Percentiles rank a stretch among this genome's conserved stretches.
Evolutionary conservation across 1,140 invertebrate species (phyloP).

Genomic region (Drosophila pseudoobscura): DNA sequence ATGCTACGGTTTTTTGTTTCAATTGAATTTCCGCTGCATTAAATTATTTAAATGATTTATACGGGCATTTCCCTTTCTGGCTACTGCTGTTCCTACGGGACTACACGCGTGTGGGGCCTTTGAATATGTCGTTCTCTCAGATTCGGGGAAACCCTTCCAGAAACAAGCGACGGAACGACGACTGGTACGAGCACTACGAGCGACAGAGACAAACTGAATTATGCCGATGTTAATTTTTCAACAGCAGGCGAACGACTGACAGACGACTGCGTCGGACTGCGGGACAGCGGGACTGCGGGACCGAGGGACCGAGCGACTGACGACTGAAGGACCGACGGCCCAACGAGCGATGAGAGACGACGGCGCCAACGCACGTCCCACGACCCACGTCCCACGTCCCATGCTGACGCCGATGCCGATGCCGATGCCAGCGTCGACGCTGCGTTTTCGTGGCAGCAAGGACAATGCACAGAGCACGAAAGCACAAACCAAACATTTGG

Average conservation of each 20-base stretch:
- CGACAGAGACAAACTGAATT: slow-evolving; percentile 80
- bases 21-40: too few relatives aligned
- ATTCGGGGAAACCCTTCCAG: slow-evolving; percentile 12
- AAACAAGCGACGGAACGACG: slow-evolving; percentile 35
- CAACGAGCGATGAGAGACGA: slow-evolving; percentile 7
- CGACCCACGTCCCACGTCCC: slow-evolving; percentile 8
- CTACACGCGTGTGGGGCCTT: too few relatives aligned
- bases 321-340: slow-evolving; percentile 3
- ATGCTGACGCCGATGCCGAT: slow-evolving; percentile 23
- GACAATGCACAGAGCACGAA: slow-evolving; percentile 66
- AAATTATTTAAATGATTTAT: slow-evolving; percentile 3
- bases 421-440: slow-evolving; percentile 30
- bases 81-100: slow-evolving; percentile 14
- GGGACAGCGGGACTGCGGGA: background rate
- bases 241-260: slow-evolving; percentile 69
- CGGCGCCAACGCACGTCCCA: slow-evolving; percentile 15
- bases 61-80: slow-evolving; percentile 10
- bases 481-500: slow-evolving; percentile 53
- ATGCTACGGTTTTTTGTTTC: background rate
- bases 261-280: slow-evolving; percentile 1
- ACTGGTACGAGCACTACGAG: slow-evolving; percentile 74
- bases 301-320: background rate
- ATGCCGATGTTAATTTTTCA: slow-evolving; percentile 79
- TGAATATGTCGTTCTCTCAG: background rate
- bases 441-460: slow-evolving; percentile 44